These are phyloP conservation scores for Platalea minor DNA, from an alignment of 2,797 vertebrate species.

Conservation along the genomic window DNA sequence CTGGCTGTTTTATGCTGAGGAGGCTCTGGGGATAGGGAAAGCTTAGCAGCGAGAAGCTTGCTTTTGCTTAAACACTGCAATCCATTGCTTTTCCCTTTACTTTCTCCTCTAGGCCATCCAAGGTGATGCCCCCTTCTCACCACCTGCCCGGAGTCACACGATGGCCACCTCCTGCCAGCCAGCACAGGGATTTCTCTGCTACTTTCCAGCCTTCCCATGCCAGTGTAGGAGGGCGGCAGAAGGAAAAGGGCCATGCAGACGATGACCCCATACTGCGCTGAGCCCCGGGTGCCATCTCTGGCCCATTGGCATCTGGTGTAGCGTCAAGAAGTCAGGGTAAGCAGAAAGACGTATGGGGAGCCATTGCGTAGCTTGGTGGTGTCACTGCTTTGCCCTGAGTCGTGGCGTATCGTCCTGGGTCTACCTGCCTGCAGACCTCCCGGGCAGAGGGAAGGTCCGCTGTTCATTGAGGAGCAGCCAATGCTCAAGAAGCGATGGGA, in stretches of 20 bases:
- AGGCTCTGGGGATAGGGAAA: not conserved
- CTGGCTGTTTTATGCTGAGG: not conserved
- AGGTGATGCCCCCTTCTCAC: conserved; percentile 45
- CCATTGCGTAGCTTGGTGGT: not conserved
- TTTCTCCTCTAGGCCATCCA: not conserved
- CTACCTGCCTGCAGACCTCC: not conserved
- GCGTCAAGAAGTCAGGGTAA: not conserved
- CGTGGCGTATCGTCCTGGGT: accelerated
- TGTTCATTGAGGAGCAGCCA: not conserved
- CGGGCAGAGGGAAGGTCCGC: not conserved
- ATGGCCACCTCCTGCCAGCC: not conserved
- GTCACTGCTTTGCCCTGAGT: not conserved
- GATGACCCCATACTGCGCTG: not conserved
- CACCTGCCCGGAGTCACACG: not conserved
- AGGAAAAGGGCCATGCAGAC: conserved; percentile 26
- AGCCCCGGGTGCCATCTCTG: not conserved
- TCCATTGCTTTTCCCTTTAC: not conserved
- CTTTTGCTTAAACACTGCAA: conserved; percentile 31
- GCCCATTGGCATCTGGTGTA: conserved; percentile 31
- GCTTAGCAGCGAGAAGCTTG: not conserved
- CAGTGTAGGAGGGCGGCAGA: not conserved
- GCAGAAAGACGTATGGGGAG: not conserved
- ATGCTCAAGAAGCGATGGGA: accelerated
- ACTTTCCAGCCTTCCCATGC: not conserved
- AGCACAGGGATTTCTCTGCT: conserved; percentile 25